Evolutionary conservation across 2,113 vertebrate genomes (phyloP), one percentile per base, ranked within the genome.

Genomic region (Bombycilla garrulus): DNA sequence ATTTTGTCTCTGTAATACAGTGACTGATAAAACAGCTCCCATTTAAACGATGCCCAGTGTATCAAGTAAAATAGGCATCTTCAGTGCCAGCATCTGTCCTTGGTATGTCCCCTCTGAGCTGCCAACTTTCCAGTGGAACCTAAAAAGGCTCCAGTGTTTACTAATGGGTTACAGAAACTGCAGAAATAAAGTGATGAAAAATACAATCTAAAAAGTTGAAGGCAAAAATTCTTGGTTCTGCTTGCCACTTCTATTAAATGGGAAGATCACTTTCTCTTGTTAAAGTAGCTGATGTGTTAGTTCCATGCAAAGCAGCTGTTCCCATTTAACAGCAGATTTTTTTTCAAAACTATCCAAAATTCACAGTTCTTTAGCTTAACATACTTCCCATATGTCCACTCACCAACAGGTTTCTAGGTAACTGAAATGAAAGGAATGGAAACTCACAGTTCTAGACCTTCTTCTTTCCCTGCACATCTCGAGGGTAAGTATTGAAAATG

Each of bases 121-220:
- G 95, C 95, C 92, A 96, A 2, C 40, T 92, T 97, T 96, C 88
- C 70, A 85, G 44, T 66, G 88, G 81, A 96, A 88, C 84, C 89
- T 87, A 35, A 82, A 81, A 87, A 79, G 48, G 56, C 66, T 95
- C 45, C 58, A 50, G 36, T 21, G 8, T 48, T 65, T 80, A 31
- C 74, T 77, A 88, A 36, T 23, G 28, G 73, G 31, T 66, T 54
- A 88, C 48, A 92, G 54, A 88, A 85, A 62, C 69, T 67, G 42
- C 28, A 82, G 87, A 66, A 93, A 61, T 48, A 77, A 73, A 80
- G 13, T 17, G 16, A 70, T 74, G n/a, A 81, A 60, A 79, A 91
- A 82, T 26, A 35, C 51, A 54, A 47, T 70, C 54, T 87, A 50
- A 65, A 61, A 88, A 33, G 51, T 50, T 60, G 45, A 83, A 81